Conservation (phyloP, 2,797 vertebrate genomes). For the Leptatherina wallacei region DNA sequence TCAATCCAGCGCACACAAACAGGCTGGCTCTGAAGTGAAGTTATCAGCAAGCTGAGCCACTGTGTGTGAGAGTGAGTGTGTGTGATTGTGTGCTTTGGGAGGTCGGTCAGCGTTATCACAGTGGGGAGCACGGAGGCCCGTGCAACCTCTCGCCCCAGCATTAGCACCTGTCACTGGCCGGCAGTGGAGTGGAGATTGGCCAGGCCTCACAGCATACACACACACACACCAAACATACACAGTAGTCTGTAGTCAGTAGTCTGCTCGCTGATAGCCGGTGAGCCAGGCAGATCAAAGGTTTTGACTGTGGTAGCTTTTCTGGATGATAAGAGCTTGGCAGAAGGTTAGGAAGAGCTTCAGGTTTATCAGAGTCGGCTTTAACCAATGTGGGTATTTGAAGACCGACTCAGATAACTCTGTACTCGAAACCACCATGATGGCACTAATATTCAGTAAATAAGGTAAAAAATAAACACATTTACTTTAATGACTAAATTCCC, state of each 20-base stretch:
- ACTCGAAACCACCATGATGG: slow-evolving; percentile 11
- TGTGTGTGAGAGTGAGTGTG: slow-evolving; percentile 37
- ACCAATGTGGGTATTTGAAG: slow-evolving; percentile 43
- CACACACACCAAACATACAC: slow-evolving; percentile 53
- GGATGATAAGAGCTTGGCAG: slow-evolving; percentile 70
- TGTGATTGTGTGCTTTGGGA: slow-evolving; percentile 49
- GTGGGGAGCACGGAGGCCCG: slow-evolving; percentile 69
- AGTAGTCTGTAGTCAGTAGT: slow-evolving; percentile 54
- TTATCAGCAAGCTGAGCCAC: slow-evolving; percentile 65
- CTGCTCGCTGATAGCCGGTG: slow-evolving; percentile 64
- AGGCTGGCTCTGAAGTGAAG: slow-evolving; percentile 67
- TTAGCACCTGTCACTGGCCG: slow-evolving; percentile 92
- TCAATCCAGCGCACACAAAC: slow-evolving; percentile 57
- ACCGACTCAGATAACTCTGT: slow-evolving; percentile 31
- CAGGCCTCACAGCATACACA: slow-evolving; percentile 75
- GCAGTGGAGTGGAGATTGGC: slow-evolving; percentile 88
- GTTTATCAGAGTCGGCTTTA: slow-evolving; percentile 58
- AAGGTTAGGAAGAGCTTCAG: slow-evolving; percentile 57
- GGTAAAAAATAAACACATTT: background rate
- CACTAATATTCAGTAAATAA: background rate
- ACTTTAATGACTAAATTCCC: background rate
- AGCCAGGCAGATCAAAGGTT: slow-evolving; percentile 75
- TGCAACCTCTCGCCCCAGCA: slow-evolving; percentile 82
- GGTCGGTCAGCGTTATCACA: slow-evolving; percentile 80
- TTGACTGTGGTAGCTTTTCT: slow-evolving; percentile 54